These are phyloP conservation scores for Neosalanx taihuensis DNA, from an alignment of 2,797 vertebrate species.

Conservation along the genomic window DNA sequence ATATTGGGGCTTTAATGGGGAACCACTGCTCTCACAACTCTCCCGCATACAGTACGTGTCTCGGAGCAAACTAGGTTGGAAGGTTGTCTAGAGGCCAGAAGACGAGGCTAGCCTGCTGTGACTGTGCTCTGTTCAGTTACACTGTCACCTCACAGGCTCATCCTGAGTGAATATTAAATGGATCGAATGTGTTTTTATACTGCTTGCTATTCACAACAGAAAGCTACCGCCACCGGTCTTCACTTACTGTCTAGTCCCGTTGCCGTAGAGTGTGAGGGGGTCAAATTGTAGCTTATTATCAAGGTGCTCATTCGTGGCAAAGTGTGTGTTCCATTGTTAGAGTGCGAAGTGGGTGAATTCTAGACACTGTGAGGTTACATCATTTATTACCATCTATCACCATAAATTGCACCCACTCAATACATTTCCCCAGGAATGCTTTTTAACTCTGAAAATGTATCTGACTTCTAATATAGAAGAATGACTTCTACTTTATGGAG, in stretches of 20 bases:
- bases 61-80: not conserved
- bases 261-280: too few relatives aligned
- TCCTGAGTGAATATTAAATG: slow-evolving; percentile 58
- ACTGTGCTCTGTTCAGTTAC: slow-evolving; percentile 19
- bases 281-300: not conserved
- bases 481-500: too few relatives aligned
- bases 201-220: slow-evolving; percentile 7
- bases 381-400: not conserved
- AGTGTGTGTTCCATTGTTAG: not conserved
- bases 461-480: not conserved
- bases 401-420: not conserved
- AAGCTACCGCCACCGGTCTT: slow-evolving; percentile 32
- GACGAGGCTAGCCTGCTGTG: not conserved
- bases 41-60: not conserved
- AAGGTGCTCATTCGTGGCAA: not conserved
- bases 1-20: not conserved
- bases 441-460: not conserved
- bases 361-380: not conserved
- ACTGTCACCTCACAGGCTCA: slow-evolving; percentile 28
- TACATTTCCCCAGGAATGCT: not conserved
- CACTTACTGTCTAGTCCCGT: slow-evolving; percentile 2
- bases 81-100: slow-evolving; percentile 15
- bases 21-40: not conserved
- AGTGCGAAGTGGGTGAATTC: not conserved
- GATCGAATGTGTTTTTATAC: slow-evolving; percentile 33